phyloP scores from a whole-genome alignment of 2,888 invertebrate genomes.

The Dryobota labecula region DNA sequence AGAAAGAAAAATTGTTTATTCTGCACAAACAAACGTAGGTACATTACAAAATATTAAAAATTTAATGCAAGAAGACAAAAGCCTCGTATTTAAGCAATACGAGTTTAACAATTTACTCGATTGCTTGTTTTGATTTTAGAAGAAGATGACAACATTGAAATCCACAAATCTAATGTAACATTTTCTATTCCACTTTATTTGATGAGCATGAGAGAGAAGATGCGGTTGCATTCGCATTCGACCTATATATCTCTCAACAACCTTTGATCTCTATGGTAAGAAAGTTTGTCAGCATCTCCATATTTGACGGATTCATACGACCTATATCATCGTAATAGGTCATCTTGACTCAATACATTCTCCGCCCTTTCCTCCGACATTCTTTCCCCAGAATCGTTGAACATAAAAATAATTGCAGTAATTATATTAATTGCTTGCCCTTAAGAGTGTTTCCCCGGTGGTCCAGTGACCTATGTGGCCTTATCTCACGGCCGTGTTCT shows the following conservation, averaged over 20 bases:
- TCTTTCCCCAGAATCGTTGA: constrained; percentile 27
- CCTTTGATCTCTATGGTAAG: not conserved
- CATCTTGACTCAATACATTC: not conserved
- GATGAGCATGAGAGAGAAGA: too few species aligned
- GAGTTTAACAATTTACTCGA: too few species aligned
- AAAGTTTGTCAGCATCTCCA: constrained; percentile 16
- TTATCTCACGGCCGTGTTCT: constrained; percentile 38
- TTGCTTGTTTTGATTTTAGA: too few species aligned
- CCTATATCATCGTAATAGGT: constrained; percentile 7
- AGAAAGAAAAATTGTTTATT: too few species aligned
- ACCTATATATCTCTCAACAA: not conserved
- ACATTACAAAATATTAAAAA: too few species aligned
- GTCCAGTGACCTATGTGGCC: constrained; percentile 51
- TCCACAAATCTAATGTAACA: too few species aligned
- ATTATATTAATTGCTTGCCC: constrained; percentile 49
- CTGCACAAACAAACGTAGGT: too few species aligned
- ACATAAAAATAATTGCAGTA: constrained; percentile 28
- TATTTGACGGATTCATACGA: not conserved
- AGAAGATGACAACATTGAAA: too few species aligned
- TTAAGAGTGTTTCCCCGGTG: constrained; percentile 22
- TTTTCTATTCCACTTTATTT: too few species aligned
- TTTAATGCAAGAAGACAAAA: too few species aligned
- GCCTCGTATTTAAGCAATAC: too few species aligned
- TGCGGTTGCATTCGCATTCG: not conserved
- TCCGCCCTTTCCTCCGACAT: constrained; percentile 23